These are phyloP conservation scores for Panopea generosa DNA, from an alignment of 2,888 invertebrate genomes.

Conservation along the genomic window DNA sequence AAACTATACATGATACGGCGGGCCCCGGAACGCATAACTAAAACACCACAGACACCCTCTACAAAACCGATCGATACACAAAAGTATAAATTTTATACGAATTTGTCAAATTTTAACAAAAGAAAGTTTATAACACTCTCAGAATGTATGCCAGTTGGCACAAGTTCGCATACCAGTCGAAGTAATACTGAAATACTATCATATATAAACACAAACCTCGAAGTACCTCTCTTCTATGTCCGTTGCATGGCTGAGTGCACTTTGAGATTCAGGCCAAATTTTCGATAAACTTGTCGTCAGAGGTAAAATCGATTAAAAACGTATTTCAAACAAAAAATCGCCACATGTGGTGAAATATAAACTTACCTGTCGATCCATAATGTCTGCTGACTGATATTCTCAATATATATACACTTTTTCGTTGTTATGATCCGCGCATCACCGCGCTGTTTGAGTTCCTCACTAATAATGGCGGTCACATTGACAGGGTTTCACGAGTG, in stretches of 20 bases:
- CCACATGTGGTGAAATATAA: slow-evolving; percentile 11
- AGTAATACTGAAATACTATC: too few relatives aligned
- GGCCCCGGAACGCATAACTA: slow-evolving; percentile 56
- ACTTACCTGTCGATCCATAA: slow-evolving; percentile 62
- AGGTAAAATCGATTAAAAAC: slow-evolving; percentile 35
- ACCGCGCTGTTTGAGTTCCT: slow-evolving; percentile 51
- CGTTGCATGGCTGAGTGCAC: slow-evolving; percentile 55
- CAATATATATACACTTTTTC: slow-evolving; percentile 20
- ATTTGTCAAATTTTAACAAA: not conserved
- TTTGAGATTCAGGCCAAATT: slow-evolving; percentile 20
- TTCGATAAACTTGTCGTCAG: slow-evolving; percentile 31
- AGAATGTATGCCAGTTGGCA: not conserved
- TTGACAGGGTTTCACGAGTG: slow-evolving; percentile 54
- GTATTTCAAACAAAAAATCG: slow-evolving; percentile 7
- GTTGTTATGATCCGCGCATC: slow-evolving; percentile 28
- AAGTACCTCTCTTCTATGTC: not conserved
- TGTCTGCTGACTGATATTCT: not conserved
- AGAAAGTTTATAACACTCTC: not conserved
- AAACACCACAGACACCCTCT: slow-evolving; percentile 43
- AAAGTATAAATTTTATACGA: not conserved
- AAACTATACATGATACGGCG: slow-evolving; percentile 10
- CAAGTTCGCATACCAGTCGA: too few relatives aligned
- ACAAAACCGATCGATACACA: slow-evolving; percentile 41
- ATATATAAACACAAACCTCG: not conserved
- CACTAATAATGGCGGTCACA: slow-evolving; percentile 67